Percentiles rank a stretch among this genome's conserved stretches.
Conservation (phyloP, 2,797 vertebrate species). For the Leptodactylus fallax region DNA sequence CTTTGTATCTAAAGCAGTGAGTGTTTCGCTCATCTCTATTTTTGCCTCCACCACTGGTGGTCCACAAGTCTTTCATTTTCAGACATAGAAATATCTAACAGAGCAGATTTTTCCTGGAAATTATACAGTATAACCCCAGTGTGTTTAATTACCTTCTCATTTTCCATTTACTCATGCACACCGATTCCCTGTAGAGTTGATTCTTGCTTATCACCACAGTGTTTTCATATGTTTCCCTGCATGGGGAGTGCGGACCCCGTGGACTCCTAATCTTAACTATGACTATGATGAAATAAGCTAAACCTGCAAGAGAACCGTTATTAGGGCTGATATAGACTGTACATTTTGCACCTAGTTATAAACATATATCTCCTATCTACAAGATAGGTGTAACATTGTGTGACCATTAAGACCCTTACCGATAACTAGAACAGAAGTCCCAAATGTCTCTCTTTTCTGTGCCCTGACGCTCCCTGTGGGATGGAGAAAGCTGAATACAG, state of each 20-base stretch:
- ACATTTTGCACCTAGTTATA: no score
- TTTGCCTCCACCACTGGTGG: no score
- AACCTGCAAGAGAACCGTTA: neutral
- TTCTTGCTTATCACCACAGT: conserved; percentile 29
- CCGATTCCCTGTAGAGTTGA: conserved; percentile 6
- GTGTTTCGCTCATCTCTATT: no score
- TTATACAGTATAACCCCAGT: conserved; percentile 28
- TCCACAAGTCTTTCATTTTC: neutral
- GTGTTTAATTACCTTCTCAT: conserved; percentile 32
- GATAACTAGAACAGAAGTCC: no score
- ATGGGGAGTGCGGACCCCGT: neutral
- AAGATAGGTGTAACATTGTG: no score
- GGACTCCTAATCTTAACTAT: conserved; percentile 12
- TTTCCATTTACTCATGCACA: conserved; percentile 29
- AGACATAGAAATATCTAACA: neutral
- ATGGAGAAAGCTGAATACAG: no score
- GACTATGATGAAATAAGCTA: neutral
- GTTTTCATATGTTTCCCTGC: neutral
- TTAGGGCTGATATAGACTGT: neutral
- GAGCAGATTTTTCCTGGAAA: conserved; percentile 4
- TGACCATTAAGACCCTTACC: no score
- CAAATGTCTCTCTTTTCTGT: no score
- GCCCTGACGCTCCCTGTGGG: no score
- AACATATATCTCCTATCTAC: no score
- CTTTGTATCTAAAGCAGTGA: no score